Evolutionary conservation across 2,113 vertebrate species (phyloP), one percentile per base, ranked within the genome.

Genomic region (Vimba vimba): DNA sequence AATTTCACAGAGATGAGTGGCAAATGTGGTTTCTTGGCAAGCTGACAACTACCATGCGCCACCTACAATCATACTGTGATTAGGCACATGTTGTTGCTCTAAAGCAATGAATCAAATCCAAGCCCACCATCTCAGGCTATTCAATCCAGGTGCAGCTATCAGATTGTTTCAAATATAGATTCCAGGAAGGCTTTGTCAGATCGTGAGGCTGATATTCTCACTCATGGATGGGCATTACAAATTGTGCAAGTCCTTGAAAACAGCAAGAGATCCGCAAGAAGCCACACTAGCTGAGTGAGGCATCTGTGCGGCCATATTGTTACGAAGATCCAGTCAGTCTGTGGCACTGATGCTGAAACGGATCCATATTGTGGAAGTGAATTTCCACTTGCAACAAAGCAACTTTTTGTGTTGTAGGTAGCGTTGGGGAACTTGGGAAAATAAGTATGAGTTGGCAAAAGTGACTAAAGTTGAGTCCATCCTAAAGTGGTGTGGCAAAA

Each of bases 231-330:
- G 43, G 62, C 27, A 33, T 68, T 52, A 69, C 62, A 82, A 82
- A 82, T 69, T 69, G 80, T n/a, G 62, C 0, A 21, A 82, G 79
- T 66, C 10, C 80, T 50, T 69, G 62, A 52, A 82, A 82, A 82
- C 80, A 82, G 60, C 45, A 21, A 82, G 80, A 69, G 45, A 62
- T 23, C 62, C 5, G 19, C 27, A 33, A 68, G 45, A 69, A 68
- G 62, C 62, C 27, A 52, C 45, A 52, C 9, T 8, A 33, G 60
- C 62, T 82, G 79, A 69, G 80, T 3, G 17, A 68, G 43, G 80
- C 80, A 82, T 82, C 62, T 82, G 80, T 82, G 45, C 19, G 21
- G 45, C 80, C 80, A 82, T 82, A 69, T 82, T 82, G 60, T 23
- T 50, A 33, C 11, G 25, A 10, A 81, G 57, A 4, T 25, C 23